These are phyloP conservation scores for Syngnathus acus DNA, from an alignment of 2,797 vertebrate species.

Conservation along the genomic window DNA sequence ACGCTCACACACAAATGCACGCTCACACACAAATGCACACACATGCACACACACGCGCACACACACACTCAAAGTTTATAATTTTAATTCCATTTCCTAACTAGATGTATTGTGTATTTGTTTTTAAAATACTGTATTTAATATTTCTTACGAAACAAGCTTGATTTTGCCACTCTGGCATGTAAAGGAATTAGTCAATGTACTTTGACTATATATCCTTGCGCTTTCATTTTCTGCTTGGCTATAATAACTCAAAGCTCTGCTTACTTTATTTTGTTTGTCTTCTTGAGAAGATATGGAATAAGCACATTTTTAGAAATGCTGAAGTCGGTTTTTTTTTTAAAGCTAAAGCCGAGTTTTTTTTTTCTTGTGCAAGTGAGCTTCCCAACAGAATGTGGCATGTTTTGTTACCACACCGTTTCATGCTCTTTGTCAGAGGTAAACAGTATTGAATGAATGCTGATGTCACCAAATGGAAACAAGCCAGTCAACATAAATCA, in stretches of 20 bases:
- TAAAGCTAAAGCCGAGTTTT: neutral
- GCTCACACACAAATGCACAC: too few species aligned
- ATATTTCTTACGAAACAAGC: too few species aligned
- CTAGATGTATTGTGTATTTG: neutral
- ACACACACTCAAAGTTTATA: too few species aligned
- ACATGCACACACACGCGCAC: too few species aligned
- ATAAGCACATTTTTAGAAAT: slow-evolving; percentile 2
- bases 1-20: too few species aligned
- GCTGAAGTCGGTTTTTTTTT: neutral
- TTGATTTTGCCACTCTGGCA: neutral
- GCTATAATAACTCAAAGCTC: neutral
- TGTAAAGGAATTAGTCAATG: neutral
- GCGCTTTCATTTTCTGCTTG: neutral
- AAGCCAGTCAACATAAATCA: neutral
- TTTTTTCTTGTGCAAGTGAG: neutral
- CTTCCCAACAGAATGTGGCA: neutral
- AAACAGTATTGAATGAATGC: neutral
- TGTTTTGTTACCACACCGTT: neutral
- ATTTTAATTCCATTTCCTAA: neutral
- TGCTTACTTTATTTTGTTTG: neutral
- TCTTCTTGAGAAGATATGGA: neutral
- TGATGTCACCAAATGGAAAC: slow-evolving; percentile 2
- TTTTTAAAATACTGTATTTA: too few species aligned
- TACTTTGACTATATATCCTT: neutral
- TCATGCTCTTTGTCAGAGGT: neutral